Evolutionary conservation across 2,888 invertebrate species (phyloP).

Genomic region (Ichneumoninae sp.): DNA sequence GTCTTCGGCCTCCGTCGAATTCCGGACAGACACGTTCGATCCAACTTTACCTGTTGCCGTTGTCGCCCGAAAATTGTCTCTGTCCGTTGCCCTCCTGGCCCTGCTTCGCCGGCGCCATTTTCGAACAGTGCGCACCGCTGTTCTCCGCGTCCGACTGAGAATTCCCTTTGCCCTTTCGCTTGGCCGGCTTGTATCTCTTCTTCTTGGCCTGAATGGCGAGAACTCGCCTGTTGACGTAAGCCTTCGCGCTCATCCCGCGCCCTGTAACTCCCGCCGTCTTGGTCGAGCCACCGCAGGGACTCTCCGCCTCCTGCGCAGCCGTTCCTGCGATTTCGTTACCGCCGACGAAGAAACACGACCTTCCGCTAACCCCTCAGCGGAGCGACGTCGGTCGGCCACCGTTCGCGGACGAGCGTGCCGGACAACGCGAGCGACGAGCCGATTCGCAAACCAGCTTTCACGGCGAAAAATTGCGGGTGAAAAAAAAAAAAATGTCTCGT

Average conservation of each 20-base stretch:
- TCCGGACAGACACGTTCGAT: too few species aligned
- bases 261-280: slow-evolving; percentile 69
- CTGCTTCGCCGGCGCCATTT: slow-evolving; percentile 72
- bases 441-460: neutral
- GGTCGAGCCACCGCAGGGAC: slow-evolving; percentile 62
- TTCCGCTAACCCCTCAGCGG: neutral
- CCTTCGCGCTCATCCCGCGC: slow-evolving; percentile 92
- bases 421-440: neutral
- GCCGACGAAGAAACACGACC: neutral
- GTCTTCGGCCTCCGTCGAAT: too few species aligned
- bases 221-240: slow-evolving; percentile 96
- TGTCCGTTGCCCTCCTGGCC: slow-evolving; percentile 70
- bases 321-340: slow-evolving; percentile 55
- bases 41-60: slow-evolving; percentile 78
- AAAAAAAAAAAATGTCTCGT: too few species aligned
- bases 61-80: slow-evolving; percentile 75
- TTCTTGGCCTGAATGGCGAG: slow-evolving; percentile 96
- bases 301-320: slow-evolving; percentile 61
- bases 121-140: slow-evolving; percentile 79
- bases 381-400: neutral
- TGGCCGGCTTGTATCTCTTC: slow-evolving; percentile 94
- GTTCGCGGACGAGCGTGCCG: neutral
- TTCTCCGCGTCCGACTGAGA: slow-evolving; percentile 85
- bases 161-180: slow-evolving; percentile 91
- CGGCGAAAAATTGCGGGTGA: neutral